phyloP scores from a whole-genome alignment of 2,797 vertebrate genomes.

The Lemur catta region DNA sequence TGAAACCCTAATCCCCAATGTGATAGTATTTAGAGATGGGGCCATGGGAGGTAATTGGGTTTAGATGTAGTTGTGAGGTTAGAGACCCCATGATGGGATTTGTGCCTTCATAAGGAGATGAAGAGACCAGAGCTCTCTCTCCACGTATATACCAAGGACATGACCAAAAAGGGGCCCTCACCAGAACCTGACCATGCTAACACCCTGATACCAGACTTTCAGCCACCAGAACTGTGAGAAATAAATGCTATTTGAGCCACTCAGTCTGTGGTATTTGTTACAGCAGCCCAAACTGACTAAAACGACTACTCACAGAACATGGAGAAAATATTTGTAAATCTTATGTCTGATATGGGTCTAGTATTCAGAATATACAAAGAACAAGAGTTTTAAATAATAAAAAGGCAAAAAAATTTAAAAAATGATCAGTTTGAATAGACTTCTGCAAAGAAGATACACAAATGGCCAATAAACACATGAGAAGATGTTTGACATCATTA shows the following conservation, averaged over 20 bases:
- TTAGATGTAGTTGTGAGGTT: not conserved
- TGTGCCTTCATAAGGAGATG: not conserved
- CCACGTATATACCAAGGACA: no score
- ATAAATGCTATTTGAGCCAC: not conserved
- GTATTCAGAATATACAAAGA: not conserved
- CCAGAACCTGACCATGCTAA: not conserved
- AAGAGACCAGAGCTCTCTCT: not conserved
- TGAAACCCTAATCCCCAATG: no score
- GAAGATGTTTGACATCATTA: not conserved
- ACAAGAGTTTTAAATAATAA: no score
- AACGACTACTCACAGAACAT: not conserved
- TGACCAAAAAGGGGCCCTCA: not conserved
- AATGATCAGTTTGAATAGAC: not conserved
- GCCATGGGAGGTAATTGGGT: not conserved
- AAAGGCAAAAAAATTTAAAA: not conserved
- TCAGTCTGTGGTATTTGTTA: not conserved
- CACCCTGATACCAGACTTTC: not conserved
- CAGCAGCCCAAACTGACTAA: not conserved
- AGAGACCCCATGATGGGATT: not conserved
- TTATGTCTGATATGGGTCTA: not conserved
- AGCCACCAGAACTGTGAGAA: not conserved
- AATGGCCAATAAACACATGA: not conserved
- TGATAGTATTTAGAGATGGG: no score
- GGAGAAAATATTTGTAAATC: not conserved
- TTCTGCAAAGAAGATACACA: not conserved